These are phyloP conservation scores for Cotesia congregata DNA, from an alignment of 2,888 invertebrate species.

Conservation along the genomic window DNA sequence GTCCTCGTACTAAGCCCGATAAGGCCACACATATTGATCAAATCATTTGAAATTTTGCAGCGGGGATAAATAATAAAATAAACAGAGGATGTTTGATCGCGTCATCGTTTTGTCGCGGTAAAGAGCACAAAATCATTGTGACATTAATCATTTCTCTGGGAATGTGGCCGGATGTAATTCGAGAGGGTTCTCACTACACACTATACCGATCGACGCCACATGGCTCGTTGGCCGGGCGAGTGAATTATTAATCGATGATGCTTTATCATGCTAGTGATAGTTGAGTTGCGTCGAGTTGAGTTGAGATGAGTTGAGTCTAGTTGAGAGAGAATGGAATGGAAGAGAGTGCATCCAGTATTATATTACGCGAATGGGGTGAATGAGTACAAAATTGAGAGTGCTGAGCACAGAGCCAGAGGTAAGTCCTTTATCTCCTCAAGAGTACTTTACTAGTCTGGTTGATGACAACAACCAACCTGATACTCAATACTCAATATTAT, in stretches of 20 bases:
- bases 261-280: conserved; percentile 39
- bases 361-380: background rate
- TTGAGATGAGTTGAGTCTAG: background rate
- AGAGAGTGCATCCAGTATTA: conserved; percentile 3
- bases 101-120: conserved; percentile 5
- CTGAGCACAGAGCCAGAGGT: background rate
- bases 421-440: background rate
- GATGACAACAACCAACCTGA: background rate
- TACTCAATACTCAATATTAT: no score
- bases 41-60: no score
- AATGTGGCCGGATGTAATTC: conserved; percentile 38
- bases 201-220: conserved; percentile 37
- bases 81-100: conserved; percentile 25
- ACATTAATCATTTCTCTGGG: conserved; percentile 36
- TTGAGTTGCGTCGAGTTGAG: background rate
- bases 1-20: no score
- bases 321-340: conserved; percentile 1
- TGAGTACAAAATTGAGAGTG: background rate
- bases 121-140: conserved; percentile 31
- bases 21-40: no score
- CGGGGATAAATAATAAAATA: conserved; percentile 18
- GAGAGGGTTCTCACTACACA: conserved; percentile 22
- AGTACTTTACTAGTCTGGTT: conserved; percentile 9
- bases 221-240: conserved; percentile 38
- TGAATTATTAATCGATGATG: conserved; percentile 43